Percentiles rank a stretch among this genome's conserved stretches.
Evolutionary conservation across 2,797 vertebrate genomes (phyloP).

Genomic region (Merluccius polli): DNA sequence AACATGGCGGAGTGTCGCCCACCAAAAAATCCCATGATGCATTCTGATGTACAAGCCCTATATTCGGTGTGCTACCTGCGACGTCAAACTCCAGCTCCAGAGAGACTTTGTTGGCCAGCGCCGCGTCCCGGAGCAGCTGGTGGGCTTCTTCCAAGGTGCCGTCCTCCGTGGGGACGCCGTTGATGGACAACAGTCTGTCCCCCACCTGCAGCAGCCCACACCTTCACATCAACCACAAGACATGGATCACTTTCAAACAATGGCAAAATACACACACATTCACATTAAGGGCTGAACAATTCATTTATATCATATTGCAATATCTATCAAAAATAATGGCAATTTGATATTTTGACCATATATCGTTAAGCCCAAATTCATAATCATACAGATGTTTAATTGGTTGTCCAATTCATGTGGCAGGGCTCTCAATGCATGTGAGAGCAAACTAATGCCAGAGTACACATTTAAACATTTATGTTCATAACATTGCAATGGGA

Average conservation of each 20-base stretch:
- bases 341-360: too few relatives aligned
- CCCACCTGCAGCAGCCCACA: conserved; percentile 94
- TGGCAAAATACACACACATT: background rate
- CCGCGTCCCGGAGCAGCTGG: conserved; percentile 91
- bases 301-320: too few relatives aligned
- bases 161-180: conserved; percentile 89
- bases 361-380: too few relatives aligned
- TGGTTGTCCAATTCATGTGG: background rate
- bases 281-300: too few relatives aligned
- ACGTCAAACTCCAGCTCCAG: conserved; percentile 95
- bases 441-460: too few relatives aligned
- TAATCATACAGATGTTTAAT: background rate
- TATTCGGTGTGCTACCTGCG: conserved; percentile 72
- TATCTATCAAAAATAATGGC: too few relatives aligned
- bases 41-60: too few relatives aligned
- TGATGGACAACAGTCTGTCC: conserved; percentile 90
- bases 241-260: background rate
- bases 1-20: too few relatives aligned
- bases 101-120: conserved; percentile 87
- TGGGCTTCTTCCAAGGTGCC: conserved; percentile 96
- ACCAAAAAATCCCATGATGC: too few relatives aligned
- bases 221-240: conserved; percentile 60
- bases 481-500: background rate
- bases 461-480: background rate
- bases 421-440: background rate